Conservation (phyloP, 2,888 invertebrate genomes). For the Hirtodrosophila confusa region DNA sequence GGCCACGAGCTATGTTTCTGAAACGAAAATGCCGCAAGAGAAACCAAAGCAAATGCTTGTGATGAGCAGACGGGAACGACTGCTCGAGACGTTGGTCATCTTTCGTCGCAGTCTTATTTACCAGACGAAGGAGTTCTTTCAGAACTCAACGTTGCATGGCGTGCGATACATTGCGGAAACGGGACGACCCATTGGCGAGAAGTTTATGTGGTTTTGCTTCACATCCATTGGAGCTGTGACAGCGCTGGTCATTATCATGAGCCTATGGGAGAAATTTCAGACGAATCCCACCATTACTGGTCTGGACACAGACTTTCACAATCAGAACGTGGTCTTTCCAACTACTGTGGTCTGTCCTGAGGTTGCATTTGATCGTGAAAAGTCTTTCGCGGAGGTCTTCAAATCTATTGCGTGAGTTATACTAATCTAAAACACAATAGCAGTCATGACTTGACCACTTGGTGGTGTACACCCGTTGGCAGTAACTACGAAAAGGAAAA, state of each 20-base stretch:
- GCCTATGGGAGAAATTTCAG: constrained; percentile 93
- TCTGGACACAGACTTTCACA: constrained; percentile 92
- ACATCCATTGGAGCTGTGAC: constrained; percentile 89
- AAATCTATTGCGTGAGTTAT: constrained; percentile 77
- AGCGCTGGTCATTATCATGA: constrained; percentile 90
- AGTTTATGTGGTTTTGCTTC: constrained; percentile 93
- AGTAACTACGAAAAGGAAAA: constrained; percentile 74
- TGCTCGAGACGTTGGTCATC: constrained; percentile 70
- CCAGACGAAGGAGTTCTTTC: constrained; percentile 90
- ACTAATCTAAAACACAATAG: too few species aligned
- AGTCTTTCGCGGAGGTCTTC: constrained; percentile 72
- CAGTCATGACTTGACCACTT: not conserved
- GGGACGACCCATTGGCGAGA: constrained; percentile 90
- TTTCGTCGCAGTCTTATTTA: constrained; percentile 88
- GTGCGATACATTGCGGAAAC: constrained; percentile 91
- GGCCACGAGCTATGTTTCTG: constrained; percentile 49
- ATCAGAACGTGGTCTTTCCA: constrained; percentile 91
- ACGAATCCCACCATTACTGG: constrained; percentile 93
- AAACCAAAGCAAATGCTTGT: constrained; percentile 18
- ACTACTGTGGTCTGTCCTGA: constrained; percentile 88
- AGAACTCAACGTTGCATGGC: constrained; percentile 91
- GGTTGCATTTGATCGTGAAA: constrained; percentile 85
- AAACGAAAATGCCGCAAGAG: constrained; percentile 72
- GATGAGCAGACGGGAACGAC: constrained; percentile 41
- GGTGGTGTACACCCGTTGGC: not conserved